Base-by-base conservation (phyloP, 1,140 invertebrate genomes). In the Magallana ariakensis region DNA sequence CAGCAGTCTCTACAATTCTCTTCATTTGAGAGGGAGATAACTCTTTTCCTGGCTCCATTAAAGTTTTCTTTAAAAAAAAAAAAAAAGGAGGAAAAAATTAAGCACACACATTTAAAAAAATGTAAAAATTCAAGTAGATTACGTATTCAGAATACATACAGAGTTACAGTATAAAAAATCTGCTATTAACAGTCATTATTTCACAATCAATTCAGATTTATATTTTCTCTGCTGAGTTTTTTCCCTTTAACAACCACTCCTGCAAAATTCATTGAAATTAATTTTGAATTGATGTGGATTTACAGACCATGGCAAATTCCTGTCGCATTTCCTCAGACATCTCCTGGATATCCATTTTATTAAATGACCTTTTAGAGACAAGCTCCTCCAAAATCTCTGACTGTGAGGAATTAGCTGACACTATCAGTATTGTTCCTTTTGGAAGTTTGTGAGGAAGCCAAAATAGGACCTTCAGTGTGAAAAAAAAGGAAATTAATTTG, bases 381-480 rank as follows among this genome's bases (percentile, higher is more conserved):
- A 92, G 88, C 16, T 90, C 87, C 1, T 89, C 80, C 15, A 90
- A 33, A 9, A 87, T 87, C 16, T 83, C 87, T 33, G 84, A n/a
- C 70, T 92, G 90, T 11, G 87, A 53, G 7, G 85, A 85, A 10
- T 62, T 75, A 15, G 90, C 92, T 75, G 91, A 89, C 4, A 91
- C 85, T 9, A 92, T 80, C 53, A 92, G 46, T 54, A 84, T 66
- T 22, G 90, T 85, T 13, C 89, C 89, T 11, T 66, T 4, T 22
- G 89, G 89, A 15, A 90, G 87, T 22, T 89, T 85, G 26, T 82
- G 57, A 15, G 92, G 92, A 26, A 92, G 54, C 92, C 92, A 92
- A 84, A 87, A 92, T 33, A 92, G 60, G 13, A 87, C 82, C 92
- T 92, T 62, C 1, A 86, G 84, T 62, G 60, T 57, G 46, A 70